Base-by-base conservation (phyloP, 2,797 vertebrate species). In the Oreochromis grahami region DNA sequence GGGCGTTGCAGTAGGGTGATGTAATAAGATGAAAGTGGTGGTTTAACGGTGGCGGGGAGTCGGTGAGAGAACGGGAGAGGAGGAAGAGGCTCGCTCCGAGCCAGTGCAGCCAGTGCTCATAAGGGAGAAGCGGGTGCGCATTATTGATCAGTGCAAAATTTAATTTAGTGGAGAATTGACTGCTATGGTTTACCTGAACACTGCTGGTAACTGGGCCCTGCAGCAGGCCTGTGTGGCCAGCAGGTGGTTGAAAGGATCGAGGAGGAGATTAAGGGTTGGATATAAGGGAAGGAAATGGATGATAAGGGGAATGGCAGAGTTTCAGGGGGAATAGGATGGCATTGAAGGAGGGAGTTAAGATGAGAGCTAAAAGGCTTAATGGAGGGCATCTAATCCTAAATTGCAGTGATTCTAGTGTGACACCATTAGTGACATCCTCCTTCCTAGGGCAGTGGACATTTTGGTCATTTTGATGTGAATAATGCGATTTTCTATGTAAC, bases 11-110 rank as follows among this genome's bases (percentile, higher is more conserved):
- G 94, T 87, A 79, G 94, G 93, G 93, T 96, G 96, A 97, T 97
- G 96, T 96, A 96, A 97, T 96, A 93, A 94, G 93, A 95, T 96
- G 95, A 96, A 97, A 96, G 95, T 80, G 85, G 88, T 89, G 94
- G 90, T 94, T 95, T 93, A 95, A 89, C 81, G 13, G 92, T 94
- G 92, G 93, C 92, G 92, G 86, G 79, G 88, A 93, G 88, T 82
- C 85, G 84, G 81, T 68, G 84, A 89, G 88, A 87, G 89, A 91
- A 86, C 52, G 80, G 80, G 77, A 81, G 89, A 88, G 76, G 85
- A 92, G 84, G 86, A 92, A 86, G 87, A 86, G 84, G 88, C 80
- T 93, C 26, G 63, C 86, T 94, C 81, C 17, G 29, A 92, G 91
- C 91, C 88, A 84, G 32, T 86, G 89, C 88, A 91, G 89, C 89